Conservation (phyloP, 2,888 invertebrate genomes). For the Drosophila robusta region DNA sequence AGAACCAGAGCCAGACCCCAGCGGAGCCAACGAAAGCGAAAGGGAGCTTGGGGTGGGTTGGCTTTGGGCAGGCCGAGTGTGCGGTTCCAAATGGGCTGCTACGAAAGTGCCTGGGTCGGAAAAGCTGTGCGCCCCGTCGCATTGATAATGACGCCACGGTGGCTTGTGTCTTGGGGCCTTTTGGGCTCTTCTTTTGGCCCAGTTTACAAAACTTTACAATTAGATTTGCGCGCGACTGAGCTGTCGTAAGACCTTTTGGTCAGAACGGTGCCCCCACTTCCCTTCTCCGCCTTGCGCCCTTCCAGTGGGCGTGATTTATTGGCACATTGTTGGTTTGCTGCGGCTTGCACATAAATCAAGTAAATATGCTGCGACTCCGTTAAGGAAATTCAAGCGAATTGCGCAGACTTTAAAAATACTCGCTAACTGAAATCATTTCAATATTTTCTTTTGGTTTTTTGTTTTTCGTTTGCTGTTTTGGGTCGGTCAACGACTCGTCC, state of each 20-base stretch:
- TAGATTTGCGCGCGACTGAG: constrained; percentile 63
- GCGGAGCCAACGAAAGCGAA: constrained; percentile 36
- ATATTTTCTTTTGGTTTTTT: neutral
- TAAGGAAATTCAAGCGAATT: constrained; percentile 39
- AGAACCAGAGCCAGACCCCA: neutral
- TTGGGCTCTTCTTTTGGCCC: constrained; percentile 43
- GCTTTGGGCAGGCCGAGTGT: constrained; percentile 8
- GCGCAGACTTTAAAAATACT: constrained; percentile 24
- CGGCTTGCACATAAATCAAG: constrained; percentile 60
- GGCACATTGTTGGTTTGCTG: constrained; percentile 61
- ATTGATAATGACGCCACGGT: constrained; percentile 61
- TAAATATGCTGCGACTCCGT: constrained; percentile 60
- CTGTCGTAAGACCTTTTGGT: constrained; percentile 51
- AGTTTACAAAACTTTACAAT: constrained; percentile 75
- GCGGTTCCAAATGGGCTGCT: constrained; percentile 37
- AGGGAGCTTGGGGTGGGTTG: neutral
- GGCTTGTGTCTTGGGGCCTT: constrained; percentile 52
- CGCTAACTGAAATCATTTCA: constrained; percentile 36
- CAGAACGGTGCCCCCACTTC: constrained; percentile 4
- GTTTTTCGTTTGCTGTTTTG: constrained; percentile 7
- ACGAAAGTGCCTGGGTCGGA: constrained; percentile 9
- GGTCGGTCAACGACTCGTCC: constrained; percentile 34
- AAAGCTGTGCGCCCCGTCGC: constrained; percentile 33
- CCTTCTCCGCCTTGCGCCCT: neutral
- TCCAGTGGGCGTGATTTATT: constrained; percentile 63